These are phyloP conservation scores for Acromyrmex heyeri DNA, from an alignment of 1,140 invertebrate genomes.

Conservation along the genomic window DNA sequence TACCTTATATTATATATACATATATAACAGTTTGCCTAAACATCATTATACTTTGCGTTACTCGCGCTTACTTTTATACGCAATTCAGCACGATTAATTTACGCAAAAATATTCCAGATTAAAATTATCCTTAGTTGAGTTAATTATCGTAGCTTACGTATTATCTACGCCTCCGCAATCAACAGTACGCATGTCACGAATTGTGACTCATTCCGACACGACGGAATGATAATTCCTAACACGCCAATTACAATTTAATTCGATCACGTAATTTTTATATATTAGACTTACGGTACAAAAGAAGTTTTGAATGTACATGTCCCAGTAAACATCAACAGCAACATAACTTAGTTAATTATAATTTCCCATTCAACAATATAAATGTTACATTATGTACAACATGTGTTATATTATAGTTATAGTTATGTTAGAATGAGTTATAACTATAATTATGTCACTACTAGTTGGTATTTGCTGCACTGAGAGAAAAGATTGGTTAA, in stretches of 20 bases:
- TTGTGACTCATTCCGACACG: conserved; percentile 64
- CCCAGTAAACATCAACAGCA: neutral
- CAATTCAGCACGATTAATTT: conserved; percentile 78
- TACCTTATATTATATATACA: neutral
- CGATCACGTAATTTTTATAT: conserved; percentile 54
- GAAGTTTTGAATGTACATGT: neutral
- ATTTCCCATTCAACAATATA: no score
- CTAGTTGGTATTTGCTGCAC: no score
- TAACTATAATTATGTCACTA: no score
- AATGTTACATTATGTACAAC: no score
- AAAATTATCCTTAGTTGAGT: conserved; percentile 82
- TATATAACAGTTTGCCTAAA: conserved; percentile 14
- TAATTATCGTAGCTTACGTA: conserved; percentile 82
- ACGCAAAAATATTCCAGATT: conserved; percentile 78
- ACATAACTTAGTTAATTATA: no score
- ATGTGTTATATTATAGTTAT: no score
- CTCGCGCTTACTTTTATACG: conserved; percentile 11
- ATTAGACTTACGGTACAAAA: neutral
- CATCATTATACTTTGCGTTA: neutral
- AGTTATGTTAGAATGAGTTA: no score
- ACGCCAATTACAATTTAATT: conserved; percentile 52
- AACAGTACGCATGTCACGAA: conserved; percentile 77
- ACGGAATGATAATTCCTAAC: conserved; percentile 63
- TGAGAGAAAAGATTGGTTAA: no score
- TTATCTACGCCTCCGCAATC: conserved; percentile 79